A percentile compares a stretch with the other conserved stretches of the same genome.
phyloP scores from a whole-genome alignment of 2,888 invertebrate genomes.

The Isoperla grammatica region DNA sequence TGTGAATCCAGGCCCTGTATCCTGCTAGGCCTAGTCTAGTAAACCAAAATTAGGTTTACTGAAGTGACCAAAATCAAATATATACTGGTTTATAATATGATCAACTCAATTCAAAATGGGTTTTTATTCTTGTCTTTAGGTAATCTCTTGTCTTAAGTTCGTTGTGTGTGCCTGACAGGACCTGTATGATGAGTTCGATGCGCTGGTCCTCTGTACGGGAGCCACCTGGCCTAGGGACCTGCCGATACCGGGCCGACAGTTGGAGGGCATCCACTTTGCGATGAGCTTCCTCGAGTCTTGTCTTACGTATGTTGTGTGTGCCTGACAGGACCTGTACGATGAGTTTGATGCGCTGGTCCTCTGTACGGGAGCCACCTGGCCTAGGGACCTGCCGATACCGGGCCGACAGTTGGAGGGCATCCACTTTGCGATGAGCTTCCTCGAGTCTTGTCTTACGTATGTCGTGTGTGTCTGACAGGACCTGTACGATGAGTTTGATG shows the following conservation, averaged over 20 bases:
- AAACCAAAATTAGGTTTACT: too few relatives aligned
- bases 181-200: slow-evolving; percentile 62
- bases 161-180: too few relatives aligned
- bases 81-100: too few relatives aligned
- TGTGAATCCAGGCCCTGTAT: too few relatives aligned
- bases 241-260: slow-evolving; percentile 75
- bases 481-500: slow-evolving; percentile 62
- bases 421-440: slow-evolving; percentile 96
- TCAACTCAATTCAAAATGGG: too few relatives aligned
- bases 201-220: slow-evolving; percentile 84
- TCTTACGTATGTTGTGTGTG: too few relatives aligned
- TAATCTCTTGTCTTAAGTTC: too few relatives aligned
- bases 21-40: too few relatives aligned
- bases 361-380: slow-evolving; percentile 94
- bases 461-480: too few relatives aligned
- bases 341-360: slow-evolving; percentile 83
- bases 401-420: slow-evolving; percentile 89
- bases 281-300: slow-evolving; percentile 97
- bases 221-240: slow-evolving; percentile 96
- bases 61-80: too few relatives aligned
- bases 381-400: slow-evolving; percentile 80
- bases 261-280: slow-evolving; percentile 93
- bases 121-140: too few relatives aligned
- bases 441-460: slow-evolving; percentile 96
- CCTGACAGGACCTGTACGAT: slow-evolving; percentile 42